Percentiles rank a stretch among this genome's conserved stretches.
Conservation (phyloP, 2,888 invertebrate species). For the Hypena proboscidalis region DNA sequence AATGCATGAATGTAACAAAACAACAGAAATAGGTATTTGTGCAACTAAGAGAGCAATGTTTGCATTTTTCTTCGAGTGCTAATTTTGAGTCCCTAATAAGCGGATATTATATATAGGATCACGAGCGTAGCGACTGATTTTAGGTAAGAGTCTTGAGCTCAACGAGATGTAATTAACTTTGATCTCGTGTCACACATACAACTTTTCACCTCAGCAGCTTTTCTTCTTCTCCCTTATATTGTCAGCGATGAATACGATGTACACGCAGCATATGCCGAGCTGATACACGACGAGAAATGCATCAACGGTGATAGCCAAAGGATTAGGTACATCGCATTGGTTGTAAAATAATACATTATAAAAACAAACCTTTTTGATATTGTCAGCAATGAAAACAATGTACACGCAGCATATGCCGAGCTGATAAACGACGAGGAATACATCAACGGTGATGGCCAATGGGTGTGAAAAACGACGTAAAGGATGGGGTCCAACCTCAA, state of each 20-base stretch:
- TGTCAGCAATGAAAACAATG: constrained; percentile 95
- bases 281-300: constrained; percentile 92
- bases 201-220: too few relatives aligned
- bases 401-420: constrained; percentile 98
- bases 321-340: constrained; percentile 85
- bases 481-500: constrained; percentile 89
- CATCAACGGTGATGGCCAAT: constrained; percentile 87
- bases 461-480: constrained; percentile 86
- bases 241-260: constrained; percentile 95
- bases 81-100: too few relatives aligned
- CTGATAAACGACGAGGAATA: constrained; percentile 92
- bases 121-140: too few relatives aligned
- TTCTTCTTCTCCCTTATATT: constrained; percentile 87
- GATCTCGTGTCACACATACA: too few relatives aligned
- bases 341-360: too few relatives aligned
- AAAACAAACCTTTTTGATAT: constrained; percentile 87
- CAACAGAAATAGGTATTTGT: too few relatives aligned
- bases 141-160: too few relatives aligned
- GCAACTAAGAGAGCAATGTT: too few relatives aligned
- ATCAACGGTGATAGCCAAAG: constrained; percentile 87
- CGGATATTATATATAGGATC: too few relatives aligned
- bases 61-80: too few relatives aligned
- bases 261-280: constrained; percentile 97
- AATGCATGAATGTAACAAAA: too few relatives aligned
- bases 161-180: too few relatives aligned